Evolutionary conservation across 2,888 invertebrate species (phyloP).

Genomic region (Trissolcus japonicus): DNA sequence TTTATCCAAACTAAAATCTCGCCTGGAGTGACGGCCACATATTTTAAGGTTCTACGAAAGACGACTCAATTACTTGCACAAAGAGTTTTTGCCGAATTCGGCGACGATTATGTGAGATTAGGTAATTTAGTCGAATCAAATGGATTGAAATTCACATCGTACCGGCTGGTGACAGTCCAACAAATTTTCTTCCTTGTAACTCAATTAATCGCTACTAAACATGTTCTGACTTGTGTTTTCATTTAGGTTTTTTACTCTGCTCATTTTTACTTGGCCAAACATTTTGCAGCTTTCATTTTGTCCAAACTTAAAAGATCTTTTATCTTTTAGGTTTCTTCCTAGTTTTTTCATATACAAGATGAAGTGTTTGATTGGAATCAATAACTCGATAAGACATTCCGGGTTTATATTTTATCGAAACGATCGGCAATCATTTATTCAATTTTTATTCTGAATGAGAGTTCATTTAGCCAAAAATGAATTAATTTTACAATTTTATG

Average conservation of each 20-base stretch:
- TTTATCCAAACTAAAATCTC: conserved; percentile 57
- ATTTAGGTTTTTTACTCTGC: too few species aligned
- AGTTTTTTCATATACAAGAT: too few species aligned
- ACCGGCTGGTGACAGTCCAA: conserved; percentile 6
- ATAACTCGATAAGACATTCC: too few species aligned
- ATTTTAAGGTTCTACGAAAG: conserved; percentile 58
- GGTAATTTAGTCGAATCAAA: conserved; percentile 52
- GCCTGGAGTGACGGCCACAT: conserved; percentile 53
- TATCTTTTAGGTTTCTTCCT: conserved; percentile 2
- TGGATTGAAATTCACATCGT: conserved; percentile 25
- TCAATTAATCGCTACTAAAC: conserved; percentile 38
- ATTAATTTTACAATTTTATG: too few species aligned
- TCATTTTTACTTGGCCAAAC: too few species aligned
- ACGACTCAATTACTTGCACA: conserved; percentile 56
- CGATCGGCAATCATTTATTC: too few species aligned
- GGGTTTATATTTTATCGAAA: too few species aligned
- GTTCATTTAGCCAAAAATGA: too few species aligned
- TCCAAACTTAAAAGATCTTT: neutral
- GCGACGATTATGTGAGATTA: conserved; percentile 51
- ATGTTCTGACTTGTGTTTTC: neutral
- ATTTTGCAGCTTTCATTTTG: too few species aligned
- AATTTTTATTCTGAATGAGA: too few species aligned
- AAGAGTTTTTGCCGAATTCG: conserved; percentile 31
- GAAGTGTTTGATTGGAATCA: too few species aligned
- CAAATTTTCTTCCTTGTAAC: conserved; percentile 44